Base-by-base conservation (phyloP, 2,888 invertebrate species). In the Netelia virgata region DNA sequence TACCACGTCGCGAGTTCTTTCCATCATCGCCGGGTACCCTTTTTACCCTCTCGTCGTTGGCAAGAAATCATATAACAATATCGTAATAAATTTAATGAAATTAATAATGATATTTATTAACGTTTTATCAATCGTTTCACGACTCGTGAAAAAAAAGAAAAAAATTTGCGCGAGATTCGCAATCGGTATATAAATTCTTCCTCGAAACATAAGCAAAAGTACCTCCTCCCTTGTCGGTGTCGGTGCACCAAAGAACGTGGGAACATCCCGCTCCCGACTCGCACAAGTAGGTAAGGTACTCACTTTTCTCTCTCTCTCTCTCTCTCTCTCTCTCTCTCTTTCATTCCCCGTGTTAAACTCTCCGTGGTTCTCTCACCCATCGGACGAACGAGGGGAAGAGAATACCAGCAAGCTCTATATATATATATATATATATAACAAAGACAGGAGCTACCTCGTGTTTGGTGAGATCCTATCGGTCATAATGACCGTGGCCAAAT, bases 221-320 rank as follows among this genome's bases (percentile, higher is more conserved):
- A 57, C 59, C 69, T 64, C 80, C 69, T 64, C 80, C 68, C 72
- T 76, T 73, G 76, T 80, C 76, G 75, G 64, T 59, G 75, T 75
- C 75, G 79, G 79, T 75, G 66, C 70, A 66, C 79, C 80, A 64
- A 68, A 76, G 76, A 80, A 84, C 83, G 83, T 84, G 83, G 83
- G 83, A 84, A 84, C 80, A 66, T 84, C 72, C 80, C 76, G 83
- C 76, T 76, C 53, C 70, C 72, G 80, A 70, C 83, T 79, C 83
- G 79, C 66, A 55, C 79, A 75, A 83, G 83, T 80, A 68, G 69
- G 69, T 55, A 73, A 28, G 70, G 47, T 43, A 23, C 55, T 64
- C 69, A 63, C 69, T 16, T 57, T 14, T 41, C 11, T 20, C 55
- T 64, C 18, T 36, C 20, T 47, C 69, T 41, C 63, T 63, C 69